These are phyloP conservation scores for Chelidonichthys spinosus DNA, from an alignment of 2,797 vertebrate genomes.

Conservation along the genomic window DNA sequence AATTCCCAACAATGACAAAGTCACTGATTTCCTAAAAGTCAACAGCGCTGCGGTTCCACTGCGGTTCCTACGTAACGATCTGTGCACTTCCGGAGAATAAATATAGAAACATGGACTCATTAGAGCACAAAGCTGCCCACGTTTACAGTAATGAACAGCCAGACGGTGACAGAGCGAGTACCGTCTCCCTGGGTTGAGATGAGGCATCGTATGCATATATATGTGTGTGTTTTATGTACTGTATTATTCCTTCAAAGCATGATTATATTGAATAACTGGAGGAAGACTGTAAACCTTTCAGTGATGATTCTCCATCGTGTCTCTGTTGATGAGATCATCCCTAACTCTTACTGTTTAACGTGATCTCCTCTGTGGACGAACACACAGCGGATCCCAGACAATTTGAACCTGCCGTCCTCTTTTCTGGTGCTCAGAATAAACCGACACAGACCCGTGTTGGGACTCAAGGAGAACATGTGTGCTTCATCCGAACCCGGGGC, in stretches of 20 bases:
- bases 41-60: conserved; percentile 31
- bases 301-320: background rate
- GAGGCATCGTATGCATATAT: background rate
- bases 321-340: too few relatives aligned
- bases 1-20: conserved; percentile 54
- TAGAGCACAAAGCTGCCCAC: conserved; percentile 36
- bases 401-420: conserved; percentile 50
- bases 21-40: conserved; percentile 67
- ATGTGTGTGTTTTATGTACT: too few relatives aligned
- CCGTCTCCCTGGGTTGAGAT: background rate
- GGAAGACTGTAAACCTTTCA: background rate
- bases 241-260: background rate
- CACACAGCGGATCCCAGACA: conserved; percentile 82
- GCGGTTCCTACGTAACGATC: conserved; percentile 22
- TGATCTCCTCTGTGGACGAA: conserved; percentile 90
- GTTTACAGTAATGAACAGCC: conserved; percentile 63
- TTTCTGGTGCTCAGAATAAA: conserved; percentile 85
- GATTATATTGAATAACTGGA: background rate
- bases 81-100: conserved; percentile 21
- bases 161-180: conserved; percentile 17
- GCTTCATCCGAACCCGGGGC: conserved; percentile 79
- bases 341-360: conserved; percentile 56
- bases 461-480: conserved; percentile 87
- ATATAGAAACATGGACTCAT: conserved; percentile 63
- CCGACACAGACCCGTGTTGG: conserved; percentile 91